Base-by-base conservation (phyloP, 1,140 invertebrate genomes). In the Phenacoccus solenopsis region DNA sequence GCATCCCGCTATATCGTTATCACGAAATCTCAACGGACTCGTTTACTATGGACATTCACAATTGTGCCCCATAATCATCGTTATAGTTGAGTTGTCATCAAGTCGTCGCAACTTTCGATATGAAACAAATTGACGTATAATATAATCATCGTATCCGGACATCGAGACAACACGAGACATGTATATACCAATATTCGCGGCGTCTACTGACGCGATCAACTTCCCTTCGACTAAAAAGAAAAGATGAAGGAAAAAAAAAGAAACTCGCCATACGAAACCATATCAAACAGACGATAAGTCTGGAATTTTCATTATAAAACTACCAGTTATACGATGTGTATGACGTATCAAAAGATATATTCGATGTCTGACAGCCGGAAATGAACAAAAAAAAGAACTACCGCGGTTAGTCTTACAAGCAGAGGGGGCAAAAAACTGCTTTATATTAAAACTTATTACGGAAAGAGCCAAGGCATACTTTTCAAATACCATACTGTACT, bases 391-490 rank as follows among this genome's bases (percentile, higher is more conserved):
- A 32, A 32, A 49, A 49, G 20, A 49, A 49, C 38, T 16, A 49
- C n/a, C 38, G 38, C 20, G 38, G 38, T 49, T 49, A 49, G 5
- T 49, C 38, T 49, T 49, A 4, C 16, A 16, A 49, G n/a, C 30
- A 32, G 30, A 5, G 30, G 13, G 30, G 16, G 38, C 13, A 49
- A 49, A 49, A 49, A 49, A 49, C 38, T 49, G 16, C 38, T 49
- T 49, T 49, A 49, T 49, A 49, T 49, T 49, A 49, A 49, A 49
- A 49, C 38, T 49, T 49, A 49, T 49, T 49, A 49, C 38, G 38
- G 20, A 49, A 49, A 49, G 38, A 49, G 38, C 38, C 38, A 49
- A 49, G 38, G 38, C 38, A 49, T 49, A 49, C 38, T 49, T 49
- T 49, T 49, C 38, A 49, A 49, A 49, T 49, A 49, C 38, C 38